Conservation (phyloP, 2,888 invertebrate species). For the Drosophila crucigera region DNA sequence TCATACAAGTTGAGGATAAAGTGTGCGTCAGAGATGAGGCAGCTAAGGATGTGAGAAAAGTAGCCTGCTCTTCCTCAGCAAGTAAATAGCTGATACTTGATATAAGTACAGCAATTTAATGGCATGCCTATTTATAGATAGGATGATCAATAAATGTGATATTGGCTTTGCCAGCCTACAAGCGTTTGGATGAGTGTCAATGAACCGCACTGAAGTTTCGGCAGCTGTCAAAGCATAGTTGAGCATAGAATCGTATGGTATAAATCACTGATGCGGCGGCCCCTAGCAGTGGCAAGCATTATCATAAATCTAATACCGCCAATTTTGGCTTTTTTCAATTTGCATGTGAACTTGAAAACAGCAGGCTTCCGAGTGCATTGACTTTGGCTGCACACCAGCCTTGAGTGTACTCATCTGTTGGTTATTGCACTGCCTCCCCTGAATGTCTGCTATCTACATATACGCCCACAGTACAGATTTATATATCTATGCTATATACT, state of each 20-base stretch:
- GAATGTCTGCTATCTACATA: conserved; percentile 35
- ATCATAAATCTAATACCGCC: conserved; percentile 72
- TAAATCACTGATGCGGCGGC: conserved; percentile 56
- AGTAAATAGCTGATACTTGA: conserved; percentile 44
- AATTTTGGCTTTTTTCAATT: conserved; percentile 70
- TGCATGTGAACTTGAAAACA: conserved; percentile 74
- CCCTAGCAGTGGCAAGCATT: conserved; percentile 25
- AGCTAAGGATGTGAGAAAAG: conserved; percentile 33
- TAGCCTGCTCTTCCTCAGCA: not conserved
- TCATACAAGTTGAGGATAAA: conserved; percentile 43
- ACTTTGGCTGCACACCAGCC: conserved; percentile 52
- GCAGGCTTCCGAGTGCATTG: conserved; percentile 57
- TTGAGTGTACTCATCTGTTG: conserved; percentile 51
- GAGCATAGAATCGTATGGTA: conserved; percentile 58
- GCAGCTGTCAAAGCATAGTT: conserved; percentile 56
- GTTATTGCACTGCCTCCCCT: conserved; percentile 52
- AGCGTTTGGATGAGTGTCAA: conserved; percentile 54
- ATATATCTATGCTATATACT: conserved; percentile 34
- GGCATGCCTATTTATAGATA: conserved; percentile 14
- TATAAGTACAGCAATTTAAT: conserved; percentile 7
- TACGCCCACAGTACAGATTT: conserved; percentile 34
- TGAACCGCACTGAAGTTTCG: conserved; percentile 66
- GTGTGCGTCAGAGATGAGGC: conserved; percentile 32
- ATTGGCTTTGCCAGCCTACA: conserved; percentile 52
- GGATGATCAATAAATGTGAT: conserved; percentile 31